phyloP scores from a whole-genome alignment of 2,888 invertebrate genomes.

The Andrena haemorrhoa region DNA sequence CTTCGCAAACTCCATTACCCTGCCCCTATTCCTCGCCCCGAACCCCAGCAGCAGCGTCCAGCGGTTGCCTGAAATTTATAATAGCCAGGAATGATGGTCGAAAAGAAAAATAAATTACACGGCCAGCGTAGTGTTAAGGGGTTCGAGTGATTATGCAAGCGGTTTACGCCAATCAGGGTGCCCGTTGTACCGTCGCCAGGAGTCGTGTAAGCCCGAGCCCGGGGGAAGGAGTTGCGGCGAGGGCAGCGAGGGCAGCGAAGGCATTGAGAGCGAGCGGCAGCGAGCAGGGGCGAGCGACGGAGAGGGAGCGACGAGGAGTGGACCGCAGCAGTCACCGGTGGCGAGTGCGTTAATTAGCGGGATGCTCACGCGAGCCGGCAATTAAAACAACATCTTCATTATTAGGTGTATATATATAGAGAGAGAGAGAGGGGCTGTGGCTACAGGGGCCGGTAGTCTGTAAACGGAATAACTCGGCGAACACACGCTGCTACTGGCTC shows the following conservation, averaged over 20 bases:
- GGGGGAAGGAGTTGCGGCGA: background rate
- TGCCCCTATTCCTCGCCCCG: background rate
- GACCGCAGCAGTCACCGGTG: slow-evolving; percentile 78
- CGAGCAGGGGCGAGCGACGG: background rate
- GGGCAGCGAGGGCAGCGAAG: background rate
- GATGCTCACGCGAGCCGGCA: slow-evolving; percentile 84
- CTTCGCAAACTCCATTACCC: background rate
- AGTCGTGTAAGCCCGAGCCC: slow-evolving; percentile 26
- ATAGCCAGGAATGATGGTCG: no score
- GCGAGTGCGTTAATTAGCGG: slow-evolving; percentile 84
- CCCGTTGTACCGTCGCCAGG: slow-evolving; percentile 34
- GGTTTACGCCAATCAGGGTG: slow-evolving; percentile 50
- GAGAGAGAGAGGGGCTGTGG: slow-evolving; percentile 46
- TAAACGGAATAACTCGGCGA: slow-evolving; percentile 69
- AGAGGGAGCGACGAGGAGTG: slow-evolving; percentile 71
- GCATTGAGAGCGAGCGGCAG: slow-evolving; percentile 35
- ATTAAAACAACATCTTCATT: slow-evolving; percentile 85
- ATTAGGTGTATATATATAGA: slow-evolving; percentile 80
- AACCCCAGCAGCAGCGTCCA: background rate
- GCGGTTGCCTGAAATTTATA: slow-evolving; percentile 10
- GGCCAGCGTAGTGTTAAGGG: slow-evolving; percentile 20
- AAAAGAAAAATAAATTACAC: slow-evolving; percentile 28
- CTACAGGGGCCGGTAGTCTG: slow-evolving; percentile 51
- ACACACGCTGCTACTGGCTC: slow-evolving; percentile 60
- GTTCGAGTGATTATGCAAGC: slow-evolving; percentile 42